Percentiles rank a stretch among this genome's conserved stretches.
Conservation (phyloP, 2,888 invertebrate species). For the Tholera decimalis region DNA sequence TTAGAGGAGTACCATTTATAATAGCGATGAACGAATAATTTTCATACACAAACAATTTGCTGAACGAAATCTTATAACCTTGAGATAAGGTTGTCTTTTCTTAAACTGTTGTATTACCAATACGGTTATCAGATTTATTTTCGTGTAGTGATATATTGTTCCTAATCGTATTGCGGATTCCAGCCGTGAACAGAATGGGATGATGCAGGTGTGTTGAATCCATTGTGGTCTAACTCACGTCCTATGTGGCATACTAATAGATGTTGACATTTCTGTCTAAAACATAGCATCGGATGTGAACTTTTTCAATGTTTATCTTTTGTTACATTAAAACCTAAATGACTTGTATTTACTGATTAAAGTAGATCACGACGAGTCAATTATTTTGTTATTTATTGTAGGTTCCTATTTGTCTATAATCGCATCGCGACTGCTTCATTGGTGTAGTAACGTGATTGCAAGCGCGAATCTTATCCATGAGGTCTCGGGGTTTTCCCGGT, state of each 20-base stretch:
- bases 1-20: background rate
- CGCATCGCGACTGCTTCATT: too few relatives aligned
- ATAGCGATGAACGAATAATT: background rate
- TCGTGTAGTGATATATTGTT: conserved; percentile 59
- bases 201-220: conserved; percentile 69
- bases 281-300: conserved; percentile 6
- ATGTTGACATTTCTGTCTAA: conserved; percentile 33
- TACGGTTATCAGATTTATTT: conserved; percentile 40
- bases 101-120: background rate
- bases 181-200: conserved; percentile 72
- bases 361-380: too few relatives aligned
- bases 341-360: too few relatives aligned
- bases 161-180: conserved; percentile 47
- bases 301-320: too few relatives aligned
- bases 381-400: too few relatives aligned
- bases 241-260: conserved; percentile 62
- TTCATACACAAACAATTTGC: background rate
- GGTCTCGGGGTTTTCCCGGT: too few relatives aligned
- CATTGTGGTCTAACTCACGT: conserved; percentile 61
- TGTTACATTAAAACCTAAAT: too few relatives aligned
- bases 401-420: too few relatives aligned
- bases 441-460: too few relatives aligned
- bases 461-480: too few relatives aligned
- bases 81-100: conserved; percentile 2
- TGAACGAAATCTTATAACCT: background rate